phyloP scores from a whole-genome alignment of 2,797 vertebrate species.

The Helicolenus hilgendorfi region DNA sequence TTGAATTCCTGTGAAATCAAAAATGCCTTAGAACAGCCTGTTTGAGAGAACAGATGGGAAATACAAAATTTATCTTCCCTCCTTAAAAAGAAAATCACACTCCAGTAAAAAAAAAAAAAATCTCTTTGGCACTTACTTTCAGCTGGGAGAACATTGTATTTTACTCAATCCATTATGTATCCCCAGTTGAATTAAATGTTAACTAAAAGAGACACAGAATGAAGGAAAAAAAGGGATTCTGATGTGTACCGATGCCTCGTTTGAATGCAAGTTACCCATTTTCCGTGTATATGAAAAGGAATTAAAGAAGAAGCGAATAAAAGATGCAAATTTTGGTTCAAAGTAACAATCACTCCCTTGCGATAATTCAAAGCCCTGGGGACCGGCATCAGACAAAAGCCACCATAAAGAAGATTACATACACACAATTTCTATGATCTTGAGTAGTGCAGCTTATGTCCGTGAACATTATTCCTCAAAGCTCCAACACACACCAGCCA shows the following conservation, averaged over 20 bases:
- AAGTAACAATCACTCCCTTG: slow-evolving; percentile 35
- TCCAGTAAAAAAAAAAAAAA: background rate
- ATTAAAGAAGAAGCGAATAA: slow-evolving; percentile 14
- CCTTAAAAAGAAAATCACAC: slow-evolving; percentile 4
- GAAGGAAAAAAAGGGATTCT: background rate
- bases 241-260: slow-evolving; percentile 7
- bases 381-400: slow-evolving; percentile 31
- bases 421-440: slow-evolving; percentile 41
- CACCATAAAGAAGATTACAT: slow-evolving; percentile 42
- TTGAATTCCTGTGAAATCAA: background rate
- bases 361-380: slow-evolving; percentile 43
- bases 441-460: slow-evolving; percentile 27
- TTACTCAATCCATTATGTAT: slow-evolving; percentile 3
- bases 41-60: slow-evolving; percentile 7
- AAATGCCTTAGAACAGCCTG: background rate
- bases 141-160: background rate
- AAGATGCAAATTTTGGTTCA: slow-evolving; percentile 36
- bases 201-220: slow-evolving; percentile 22
- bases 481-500: slow-evolving; percentile 12
- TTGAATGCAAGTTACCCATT: slow-evolving; percentile 25
- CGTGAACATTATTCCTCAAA: slow-evolving; percentile 37
- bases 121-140: background rate
- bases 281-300: slow-evolving; percentile 11
- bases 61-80: slow-evolving; percentile 8
- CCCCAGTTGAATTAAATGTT: slow-evolving; percentile 29